Conservation (phyloP, 2,888 invertebrate species). For the Aphrophora alni region DNA sequence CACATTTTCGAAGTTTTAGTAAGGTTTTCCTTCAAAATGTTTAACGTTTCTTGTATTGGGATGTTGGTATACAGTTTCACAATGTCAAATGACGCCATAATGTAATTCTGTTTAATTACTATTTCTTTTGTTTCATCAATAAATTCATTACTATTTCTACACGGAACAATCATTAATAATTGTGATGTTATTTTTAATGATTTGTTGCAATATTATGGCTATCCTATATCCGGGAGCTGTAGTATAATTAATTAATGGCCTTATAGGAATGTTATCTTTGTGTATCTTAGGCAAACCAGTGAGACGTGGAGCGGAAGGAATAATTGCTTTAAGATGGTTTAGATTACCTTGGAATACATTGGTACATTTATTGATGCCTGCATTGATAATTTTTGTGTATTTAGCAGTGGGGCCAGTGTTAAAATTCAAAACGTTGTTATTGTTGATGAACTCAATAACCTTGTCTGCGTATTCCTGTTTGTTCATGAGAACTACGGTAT, state of each 20-base stretch:
- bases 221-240: neutral
- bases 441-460: no score
- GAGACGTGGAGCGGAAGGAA: neutral
- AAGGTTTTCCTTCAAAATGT: neutral
- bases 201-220: neutral
- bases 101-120: neutral
- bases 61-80: no score
- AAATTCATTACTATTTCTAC: slow-evolving; percentile 9
- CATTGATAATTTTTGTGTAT: neutral
- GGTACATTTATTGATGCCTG: neutral
- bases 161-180: neutral
- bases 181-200: neutral
- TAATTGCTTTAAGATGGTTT: neutral
- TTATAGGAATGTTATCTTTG: no score
- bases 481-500: slow-evolving; percentile 1
- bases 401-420: slow-evolving; percentile 7
- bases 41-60: neutral
- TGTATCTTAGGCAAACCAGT: no score
- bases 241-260: neutral
- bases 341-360: neutral
- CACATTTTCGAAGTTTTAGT: neutral
- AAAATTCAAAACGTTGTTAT: neutral
- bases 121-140: neutral
- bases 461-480: no score
- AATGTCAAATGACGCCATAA: no score